A percentile compares a stretch with the other conserved stretches of the same genome.
phyloP scores from a whole-genome alignment of 2,888 invertebrate species.

The Pachycephus smyrnensis region DNA sequence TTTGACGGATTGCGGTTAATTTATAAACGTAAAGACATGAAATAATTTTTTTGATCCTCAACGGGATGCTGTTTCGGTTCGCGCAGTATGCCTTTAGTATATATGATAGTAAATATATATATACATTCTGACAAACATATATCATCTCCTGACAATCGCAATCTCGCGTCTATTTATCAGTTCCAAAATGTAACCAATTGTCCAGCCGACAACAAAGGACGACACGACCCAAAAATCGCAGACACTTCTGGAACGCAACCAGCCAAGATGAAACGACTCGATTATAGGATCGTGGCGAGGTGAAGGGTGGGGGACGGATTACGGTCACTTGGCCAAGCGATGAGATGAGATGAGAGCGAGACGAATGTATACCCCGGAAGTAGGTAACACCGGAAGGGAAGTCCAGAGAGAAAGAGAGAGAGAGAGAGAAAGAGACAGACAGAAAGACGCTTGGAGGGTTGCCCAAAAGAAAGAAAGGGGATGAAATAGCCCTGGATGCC shows the following conservation, averaged over 20 bases:
- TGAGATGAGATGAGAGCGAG: constrained; percentile 19
- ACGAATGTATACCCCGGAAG: neutral
- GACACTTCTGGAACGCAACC: constrained; percentile 18
- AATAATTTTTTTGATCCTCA: neutral
- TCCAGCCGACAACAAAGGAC: constrained; percentile 4
- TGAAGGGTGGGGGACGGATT: constrained; percentile 21
- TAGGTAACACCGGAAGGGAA: neutral
- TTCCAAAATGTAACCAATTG: constrained; percentile 20
- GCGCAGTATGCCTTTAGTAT: neutral
- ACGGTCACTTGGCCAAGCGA: constrained; percentile 24
- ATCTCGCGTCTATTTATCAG: constrained; percentile 16
- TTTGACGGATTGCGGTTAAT: too few species aligned
- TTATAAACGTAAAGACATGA: neutral
- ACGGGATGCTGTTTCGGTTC: constrained; percentile 19
- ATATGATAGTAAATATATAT: constrained; percentile 4
- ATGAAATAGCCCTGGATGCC: too few species aligned
- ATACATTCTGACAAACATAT: constrained; percentile 10
- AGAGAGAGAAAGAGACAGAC: constrained; percentile 24
- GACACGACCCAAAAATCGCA: constrained; percentile 18
- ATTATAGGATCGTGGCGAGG: constrained; percentile 23
- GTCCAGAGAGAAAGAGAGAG: constrained; percentile 19
- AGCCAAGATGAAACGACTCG: constrained; percentile 26
- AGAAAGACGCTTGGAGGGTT: neutral
- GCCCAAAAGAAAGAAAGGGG: constrained; percentile 5
- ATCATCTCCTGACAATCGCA: neutral